Conservation (phyloP, 2,888 invertebrate genomes). For the Asteroscopus sphinx region DNA sequence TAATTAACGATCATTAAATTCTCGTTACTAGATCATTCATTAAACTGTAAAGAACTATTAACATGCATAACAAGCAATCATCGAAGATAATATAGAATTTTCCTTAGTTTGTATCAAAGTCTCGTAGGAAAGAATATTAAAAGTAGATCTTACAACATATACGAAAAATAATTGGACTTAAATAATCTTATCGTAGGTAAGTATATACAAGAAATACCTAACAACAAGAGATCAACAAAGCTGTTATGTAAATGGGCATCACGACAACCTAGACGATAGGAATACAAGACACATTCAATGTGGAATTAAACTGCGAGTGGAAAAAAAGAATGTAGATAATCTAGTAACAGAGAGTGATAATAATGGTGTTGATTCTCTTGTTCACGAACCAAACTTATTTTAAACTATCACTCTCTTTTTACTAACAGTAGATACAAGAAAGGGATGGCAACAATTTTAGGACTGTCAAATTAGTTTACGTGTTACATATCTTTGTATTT, state of each 20-base stretch:
- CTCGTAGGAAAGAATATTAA: constrained; percentile 24
- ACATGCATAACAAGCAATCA: constrained; percentile 36
- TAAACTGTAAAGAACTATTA: constrained; percentile 37
- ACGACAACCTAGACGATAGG: constrained; percentile 35
- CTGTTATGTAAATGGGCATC: constrained; percentile 46
- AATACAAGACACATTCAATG: constrained; percentile 38
- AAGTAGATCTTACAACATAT: constrained; percentile 31
- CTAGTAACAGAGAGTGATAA: constrained; percentile 34
- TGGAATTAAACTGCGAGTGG: constrained; percentile 25
- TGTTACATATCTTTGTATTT: no score
- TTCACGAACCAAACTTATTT: no score
- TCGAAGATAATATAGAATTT: constrained; percentile 39
- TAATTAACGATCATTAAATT: constrained; percentile 43
- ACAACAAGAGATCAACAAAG: constrained; percentile 43
- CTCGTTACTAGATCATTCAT: constrained; percentile 38
- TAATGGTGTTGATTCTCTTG: no score
- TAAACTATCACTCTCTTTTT: no score
- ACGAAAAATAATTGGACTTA: constrained; percentile 47
- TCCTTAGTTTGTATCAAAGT: constrained; percentile 35
- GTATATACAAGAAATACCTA: constrained; percentile 41
- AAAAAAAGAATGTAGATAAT: constrained; percentile 19
- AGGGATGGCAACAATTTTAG: no score
- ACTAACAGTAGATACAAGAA: no score
- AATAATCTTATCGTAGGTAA: constrained; percentile 36
- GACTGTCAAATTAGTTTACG: no score